Conservation (phyloP, 2,888 invertebrate genomes). For the Leucoptera coffeella region DNA sequence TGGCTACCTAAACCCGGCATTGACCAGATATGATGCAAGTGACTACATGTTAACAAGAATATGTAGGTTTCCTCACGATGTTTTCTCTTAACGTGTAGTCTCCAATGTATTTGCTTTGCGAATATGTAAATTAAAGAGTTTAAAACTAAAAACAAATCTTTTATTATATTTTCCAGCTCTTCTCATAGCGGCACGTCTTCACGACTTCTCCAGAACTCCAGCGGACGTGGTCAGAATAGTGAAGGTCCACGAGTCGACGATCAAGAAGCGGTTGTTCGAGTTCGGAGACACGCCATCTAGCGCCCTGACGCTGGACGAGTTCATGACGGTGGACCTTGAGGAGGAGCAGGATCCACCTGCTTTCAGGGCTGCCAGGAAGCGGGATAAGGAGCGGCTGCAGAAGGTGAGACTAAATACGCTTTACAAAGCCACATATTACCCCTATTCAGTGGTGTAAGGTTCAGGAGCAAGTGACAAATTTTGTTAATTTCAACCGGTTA, state of each 20-base stretch:
- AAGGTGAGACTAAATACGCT: no score
- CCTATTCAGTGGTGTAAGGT: no score
- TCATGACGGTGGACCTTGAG: constrained; percentile 93
- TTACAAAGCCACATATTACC: no score
- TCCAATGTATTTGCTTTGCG: no score
- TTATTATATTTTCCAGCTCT: constrained; percentile 61
- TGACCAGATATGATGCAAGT: no score
- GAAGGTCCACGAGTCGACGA: constrained; percentile 90
- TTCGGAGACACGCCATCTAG: constrained; percentile 97
- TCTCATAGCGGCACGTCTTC: constrained; percentile 87
- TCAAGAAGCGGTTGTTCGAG: constrained; percentile 85
- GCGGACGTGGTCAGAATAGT: constrained; percentile 89
- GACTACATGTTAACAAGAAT: no score
- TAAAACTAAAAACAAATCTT: background rate
- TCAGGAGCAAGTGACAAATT: no score
- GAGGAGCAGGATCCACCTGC: constrained; percentile 95
- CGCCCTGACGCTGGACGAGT: constrained; percentile 90
- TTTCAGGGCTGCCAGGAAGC: constrained; percentile 84
- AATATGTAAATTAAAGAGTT: no score
- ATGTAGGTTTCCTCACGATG: no score
- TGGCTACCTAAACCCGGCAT: no score
- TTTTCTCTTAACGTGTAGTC: no score
- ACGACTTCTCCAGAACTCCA: constrained; percentile 83
- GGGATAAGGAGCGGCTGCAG: constrained; percentile 78
- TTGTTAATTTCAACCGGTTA: no score